phyloP scores from a whole-genome alignment of 2,888 invertebrate genomes.

The Eristalis pertinax region DNA sequence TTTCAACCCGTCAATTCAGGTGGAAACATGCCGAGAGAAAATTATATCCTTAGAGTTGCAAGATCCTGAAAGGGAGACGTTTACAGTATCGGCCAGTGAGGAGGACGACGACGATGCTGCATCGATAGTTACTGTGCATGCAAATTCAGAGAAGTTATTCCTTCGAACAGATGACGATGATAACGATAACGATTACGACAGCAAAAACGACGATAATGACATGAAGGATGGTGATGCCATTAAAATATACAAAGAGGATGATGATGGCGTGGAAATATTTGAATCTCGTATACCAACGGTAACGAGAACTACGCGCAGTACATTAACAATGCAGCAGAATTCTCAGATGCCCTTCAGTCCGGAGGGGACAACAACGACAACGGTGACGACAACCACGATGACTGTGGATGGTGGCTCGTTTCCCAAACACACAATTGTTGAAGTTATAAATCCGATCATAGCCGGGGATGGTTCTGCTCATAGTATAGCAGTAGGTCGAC shows the following conservation, averaged over 20 bases:
- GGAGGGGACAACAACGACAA: constrained; percentile 32
- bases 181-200: constrained; percentile 44
- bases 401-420: constrained; percentile 56
- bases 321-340: constrained; percentile 78
- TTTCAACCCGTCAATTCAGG: constrained; percentile 82
- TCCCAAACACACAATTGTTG: constrained; percentile 79
- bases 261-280: constrained; percentile 50
- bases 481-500: constrained; percentile 79
- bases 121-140: constrained; percentile 82
- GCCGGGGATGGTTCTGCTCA: constrained; percentile 80
- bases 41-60: constrained; percentile 93
- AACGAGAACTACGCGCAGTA: constrained; percentile 60
- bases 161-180: constrained; percentile 76
- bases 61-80: constrained; percentile 82
- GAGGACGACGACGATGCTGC: constrained; percentile 83
- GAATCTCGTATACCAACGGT: constrained; percentile 49
- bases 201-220: constrained; percentile 73
- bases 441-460: constrained; percentile 81
- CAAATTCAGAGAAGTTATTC: constrained; percentile 80
- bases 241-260: constrained; percentile 50
- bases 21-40: constrained; percentile 95
- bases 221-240: constrained; percentile 67
- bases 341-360: constrained; percentile 29
- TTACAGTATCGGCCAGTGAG: constrained; percentile 74
- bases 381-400: constrained; percentile 27